phyloP scores from a whole-genome alignment of 2,888 invertebrate species.

The Pyralis farinalis region DNA sequence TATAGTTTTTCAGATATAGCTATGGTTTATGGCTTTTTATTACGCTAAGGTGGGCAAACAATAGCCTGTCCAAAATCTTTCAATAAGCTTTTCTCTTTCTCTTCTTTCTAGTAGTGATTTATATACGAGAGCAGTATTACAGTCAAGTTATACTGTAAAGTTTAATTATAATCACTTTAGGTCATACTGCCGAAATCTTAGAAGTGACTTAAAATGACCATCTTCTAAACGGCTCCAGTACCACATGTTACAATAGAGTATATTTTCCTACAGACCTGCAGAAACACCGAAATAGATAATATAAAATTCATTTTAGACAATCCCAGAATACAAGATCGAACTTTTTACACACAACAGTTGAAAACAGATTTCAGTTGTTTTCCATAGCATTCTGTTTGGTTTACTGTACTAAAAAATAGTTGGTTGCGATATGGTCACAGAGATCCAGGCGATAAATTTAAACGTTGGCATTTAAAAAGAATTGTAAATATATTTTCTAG shows the following conservation, averaged over 20 bases:
- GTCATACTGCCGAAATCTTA: too few relatives aligned
- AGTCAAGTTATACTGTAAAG: too few relatives aligned
- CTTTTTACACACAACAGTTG: constrained; percentile 74
- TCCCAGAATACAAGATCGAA: constrained; percentile 80
- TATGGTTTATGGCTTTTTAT: too few relatives aligned
- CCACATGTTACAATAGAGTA: constrained; percentile 74
- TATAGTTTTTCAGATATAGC: too few relatives aligned
- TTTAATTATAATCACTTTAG: too few relatives aligned
- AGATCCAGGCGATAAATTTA: constrained; percentile 70
- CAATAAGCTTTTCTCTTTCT: too few relatives aligned
- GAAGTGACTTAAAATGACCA: not conserved
- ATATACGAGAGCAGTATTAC: too few relatives aligned
- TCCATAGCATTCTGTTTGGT: constrained; percentile 37
- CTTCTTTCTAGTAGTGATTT: too few relatives aligned
- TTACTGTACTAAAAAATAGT: constrained; percentile 47
- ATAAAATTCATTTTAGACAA: constrained; percentile 75
- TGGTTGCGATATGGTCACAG: constrained; percentile 77
- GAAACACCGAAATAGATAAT: constrained; percentile 71
- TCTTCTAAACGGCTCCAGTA: constrained; percentile 33
- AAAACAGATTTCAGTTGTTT: constrained; percentile 43
- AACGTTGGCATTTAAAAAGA: constrained; percentile 66
- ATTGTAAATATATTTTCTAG: constrained; percentile 79
- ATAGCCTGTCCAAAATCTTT: too few relatives aligned
- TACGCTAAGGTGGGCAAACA: too few relatives aligned
- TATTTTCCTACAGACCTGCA: constrained; percentile 72